phyloP scores from a whole-genome alignment of 2,797 vertebrate genomes.

The Spondyliosoma cantharus region DNA sequence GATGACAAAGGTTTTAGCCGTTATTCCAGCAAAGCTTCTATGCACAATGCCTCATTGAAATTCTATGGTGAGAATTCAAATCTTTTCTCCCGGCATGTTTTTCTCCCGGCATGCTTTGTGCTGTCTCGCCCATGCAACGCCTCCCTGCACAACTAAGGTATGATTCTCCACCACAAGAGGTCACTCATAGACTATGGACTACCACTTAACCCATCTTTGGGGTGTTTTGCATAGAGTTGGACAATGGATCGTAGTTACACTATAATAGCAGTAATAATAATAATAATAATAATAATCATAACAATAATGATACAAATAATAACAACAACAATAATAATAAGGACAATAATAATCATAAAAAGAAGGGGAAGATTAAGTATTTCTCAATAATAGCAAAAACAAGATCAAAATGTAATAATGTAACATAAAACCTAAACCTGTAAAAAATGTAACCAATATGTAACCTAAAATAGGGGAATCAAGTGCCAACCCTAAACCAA shows the following conservation, averaged over 20 bases:
- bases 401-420: background rate
- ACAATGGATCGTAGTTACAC: too few species aligned
- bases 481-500: background rate
- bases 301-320: too few species aligned
- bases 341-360: too few species aligned
- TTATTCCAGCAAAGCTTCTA: background rate
- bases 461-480: background rate
- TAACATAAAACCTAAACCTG: too few species aligned
- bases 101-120: conserved; percentile 52
- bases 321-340: too few species aligned
- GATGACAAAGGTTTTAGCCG: background rate
- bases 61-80: conserved; percentile 34
- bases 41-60: conserved; percentile 14
- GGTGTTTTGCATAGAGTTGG: background rate
- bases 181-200: conserved; percentile 6
- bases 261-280: background rate
- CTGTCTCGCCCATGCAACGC: background rate
- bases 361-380: background rate
- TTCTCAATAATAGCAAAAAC: background rate
- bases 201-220: background rate
- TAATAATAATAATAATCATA: too few species aligned
- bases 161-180: conserved; percentile 57
- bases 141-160: background rate
- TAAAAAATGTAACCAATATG: too few species aligned
- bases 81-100: conserved; percentile 36